Evolutionary conservation across 2,888 invertebrate species (phyloP), one percentile per base, ranked within the genome.

Genomic region (Mythimna loreyi): DNA sequence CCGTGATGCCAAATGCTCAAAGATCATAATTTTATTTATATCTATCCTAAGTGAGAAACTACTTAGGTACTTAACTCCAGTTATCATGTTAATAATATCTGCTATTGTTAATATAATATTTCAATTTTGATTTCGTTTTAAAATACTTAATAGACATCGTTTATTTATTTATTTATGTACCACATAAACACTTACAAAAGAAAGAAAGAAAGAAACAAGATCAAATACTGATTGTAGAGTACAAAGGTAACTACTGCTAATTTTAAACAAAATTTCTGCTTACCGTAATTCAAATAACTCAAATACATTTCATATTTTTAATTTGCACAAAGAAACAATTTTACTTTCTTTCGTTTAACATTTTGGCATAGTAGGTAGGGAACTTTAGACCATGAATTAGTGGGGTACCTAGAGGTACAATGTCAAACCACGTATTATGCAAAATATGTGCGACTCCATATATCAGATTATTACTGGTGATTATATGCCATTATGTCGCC

Each of bases 401-500:
- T 59, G 60, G 43, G 66, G 61, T 61, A 67, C 52, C 52, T 70
- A 66, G 50, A 78, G 33, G 60, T 61, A 69, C 78, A 78, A 85
- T 78, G 86, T 82, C 77, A 77, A 71, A 72, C 71, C 67, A 71
- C 62, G 64, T 77, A 84, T 85, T 85, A 88, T 86, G 87, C 76
- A 86, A 83, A 88, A 81, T 77, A 81, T 84, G 81, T 79, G 74
- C 79, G 71, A 79, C 85, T 60, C 76, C 78, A 72, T 78, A 82
- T 71, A 78, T 72, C 63, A 72, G 65, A 72, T 63, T 78, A 84
- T 79, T 77, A 78, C 73, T 62, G 58, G 75, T 78, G 52, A 87
- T 87, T 87, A 86, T 70, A 81, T 45, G 82, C 69, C 58, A 85
- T 87, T 86, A 84, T 74, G 80, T 75, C 76, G 75, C 75, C 66